Conservation (phyloP, 2,888 invertebrate species). For the Deroplatys truncata region DNA sequence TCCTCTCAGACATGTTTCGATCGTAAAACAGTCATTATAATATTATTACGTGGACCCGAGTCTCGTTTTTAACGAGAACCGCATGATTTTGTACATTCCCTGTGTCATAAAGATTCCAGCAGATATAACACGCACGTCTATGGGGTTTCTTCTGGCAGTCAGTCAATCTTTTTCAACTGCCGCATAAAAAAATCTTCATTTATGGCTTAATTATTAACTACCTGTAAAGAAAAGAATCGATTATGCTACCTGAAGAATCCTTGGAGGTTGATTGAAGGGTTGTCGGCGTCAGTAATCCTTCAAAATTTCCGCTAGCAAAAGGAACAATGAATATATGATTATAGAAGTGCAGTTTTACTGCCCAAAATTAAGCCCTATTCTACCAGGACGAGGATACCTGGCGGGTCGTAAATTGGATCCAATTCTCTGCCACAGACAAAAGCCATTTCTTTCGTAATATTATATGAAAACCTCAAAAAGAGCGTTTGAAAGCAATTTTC, state of each 20-base stretch:
- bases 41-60: not conserved
- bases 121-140: not conserved
- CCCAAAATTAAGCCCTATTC: not conserved
- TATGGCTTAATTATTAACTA: constrained; percentile 11
- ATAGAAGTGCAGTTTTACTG: not conserved
- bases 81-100: not conserved
- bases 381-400: not conserved
- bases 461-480: not conserved
- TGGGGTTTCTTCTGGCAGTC: not conserved
- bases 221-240: not conserved
- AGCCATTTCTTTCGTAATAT: not conserved
- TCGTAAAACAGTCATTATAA: constrained; percentile 11
- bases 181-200: not conserved
- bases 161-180: not conserved
- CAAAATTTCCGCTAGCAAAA: not conserved
- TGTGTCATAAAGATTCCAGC: constrained; percentile 7
- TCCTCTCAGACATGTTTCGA: not conserved
- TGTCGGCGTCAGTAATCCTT: not conserved
- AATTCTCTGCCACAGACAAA: not conserved
- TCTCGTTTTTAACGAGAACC: constrained; percentile 4
- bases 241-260: not conserved
- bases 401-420: not conserved
- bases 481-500: not conserved
- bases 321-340: not conserved
- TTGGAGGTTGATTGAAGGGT: not conserved